Evolutionary conservation across 2,113 vertebrate genomes (phyloP).

Genomic region (Burhinus oedicnemus): DNA sequence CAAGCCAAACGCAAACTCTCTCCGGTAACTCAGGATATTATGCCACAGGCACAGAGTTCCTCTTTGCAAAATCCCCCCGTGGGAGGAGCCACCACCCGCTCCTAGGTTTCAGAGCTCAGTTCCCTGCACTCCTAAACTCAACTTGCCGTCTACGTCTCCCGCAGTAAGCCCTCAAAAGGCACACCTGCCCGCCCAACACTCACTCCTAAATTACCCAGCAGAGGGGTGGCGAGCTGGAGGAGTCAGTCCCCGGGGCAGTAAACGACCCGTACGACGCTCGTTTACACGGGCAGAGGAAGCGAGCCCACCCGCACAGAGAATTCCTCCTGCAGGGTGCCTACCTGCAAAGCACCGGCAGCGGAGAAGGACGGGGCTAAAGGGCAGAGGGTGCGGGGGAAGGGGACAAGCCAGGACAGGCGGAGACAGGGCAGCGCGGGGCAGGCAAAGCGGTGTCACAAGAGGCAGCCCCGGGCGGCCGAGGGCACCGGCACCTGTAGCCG

Average conservation of each 20-base stretch:
- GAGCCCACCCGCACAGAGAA: not conserved
- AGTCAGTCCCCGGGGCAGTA: not conserved
- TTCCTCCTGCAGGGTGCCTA: not conserved
- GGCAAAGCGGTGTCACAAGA: not conserved
- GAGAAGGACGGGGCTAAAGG: not conserved
- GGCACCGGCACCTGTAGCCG: slow-evolving; percentile 36
- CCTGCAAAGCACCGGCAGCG: not conserved
- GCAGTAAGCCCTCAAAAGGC: not conserved
- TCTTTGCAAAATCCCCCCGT: not conserved
- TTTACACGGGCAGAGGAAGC: not conserved
- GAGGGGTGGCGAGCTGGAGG: not conserved
- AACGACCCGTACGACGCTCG: not conserved
- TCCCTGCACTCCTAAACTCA: not conserved
- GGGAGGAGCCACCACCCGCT: not conserved
- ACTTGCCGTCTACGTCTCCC: rapidly evolving
- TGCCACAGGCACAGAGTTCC: not conserved
- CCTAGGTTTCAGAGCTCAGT: not conserved
- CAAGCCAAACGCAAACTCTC: not conserved
- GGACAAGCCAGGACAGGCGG: not conserved
- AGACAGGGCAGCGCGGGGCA: not conserved
- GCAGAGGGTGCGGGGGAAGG: not conserved
- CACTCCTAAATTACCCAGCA: not conserved
- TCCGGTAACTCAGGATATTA: not conserved
- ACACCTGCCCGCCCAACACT: not conserved
- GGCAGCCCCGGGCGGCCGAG: not conserved